These are phyloP conservation scores for Caenorhabditis tropicalis DNA, from an alignment of 1,140 invertebrate species.

Conservation along the genomic window DNA sequence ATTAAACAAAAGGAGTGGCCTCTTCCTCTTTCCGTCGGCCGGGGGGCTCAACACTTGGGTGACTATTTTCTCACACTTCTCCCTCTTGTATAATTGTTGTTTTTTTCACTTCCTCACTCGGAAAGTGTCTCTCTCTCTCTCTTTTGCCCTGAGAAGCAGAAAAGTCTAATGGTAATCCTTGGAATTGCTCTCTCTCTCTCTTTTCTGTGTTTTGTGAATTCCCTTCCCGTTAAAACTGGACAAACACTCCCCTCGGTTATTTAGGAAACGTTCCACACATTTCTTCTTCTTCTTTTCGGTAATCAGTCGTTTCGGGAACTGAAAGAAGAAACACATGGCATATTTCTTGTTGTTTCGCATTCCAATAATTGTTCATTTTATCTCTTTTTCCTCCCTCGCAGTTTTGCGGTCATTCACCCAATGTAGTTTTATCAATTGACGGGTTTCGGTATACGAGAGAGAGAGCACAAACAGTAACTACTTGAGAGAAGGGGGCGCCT, in stretches of 20 bases:
- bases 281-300: background rate
- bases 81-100: background rate
- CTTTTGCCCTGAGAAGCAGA: no score
- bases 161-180: conserved; percentile 35
- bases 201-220: background rate
- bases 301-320: background rate
- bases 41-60: conserved; percentile 15
- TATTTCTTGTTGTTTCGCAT: background rate
- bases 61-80: conserved; percentile 8
- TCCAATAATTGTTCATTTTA: background rate
- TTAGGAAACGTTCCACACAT: background rate
- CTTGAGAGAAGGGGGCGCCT: conserved; percentile 34
- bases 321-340: background rate
- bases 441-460: background rate
- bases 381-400: no score
- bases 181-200: conserved; percentile 13
- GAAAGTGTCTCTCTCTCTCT: background rate
- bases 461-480: background rate
- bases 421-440: conserved; percentile 27
- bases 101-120: background rate
- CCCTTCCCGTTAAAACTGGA: background rate
- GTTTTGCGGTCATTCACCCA: background rate
- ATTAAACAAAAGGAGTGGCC: background rate
- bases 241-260: background rate
- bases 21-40: background rate